Base-by-base conservation (phyloP, 2,888 invertebrate species). In the Lapara coniferarum region DNA sequence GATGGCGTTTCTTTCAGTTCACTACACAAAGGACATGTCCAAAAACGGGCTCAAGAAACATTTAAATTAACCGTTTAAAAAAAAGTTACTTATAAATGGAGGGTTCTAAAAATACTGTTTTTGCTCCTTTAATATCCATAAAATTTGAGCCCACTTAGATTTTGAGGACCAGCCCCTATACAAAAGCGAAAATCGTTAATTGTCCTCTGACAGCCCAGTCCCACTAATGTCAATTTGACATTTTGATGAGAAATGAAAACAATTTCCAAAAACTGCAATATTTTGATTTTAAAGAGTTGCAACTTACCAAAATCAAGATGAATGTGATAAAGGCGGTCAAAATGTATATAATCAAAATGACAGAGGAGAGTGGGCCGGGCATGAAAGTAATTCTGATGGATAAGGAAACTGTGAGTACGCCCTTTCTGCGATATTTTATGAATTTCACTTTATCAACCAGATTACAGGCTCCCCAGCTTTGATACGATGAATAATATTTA, bases 341-440 rank as follows among this genome's bases (percentile, higher is more conserved):
- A 88, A 95, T 97, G 86, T 99, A 99, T 88, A 96, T 99, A 73
- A 97, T 97, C 63, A 98, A 98, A 93, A 99, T 99, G 99, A 98
- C 99, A 7, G 97, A 98, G 76, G 98, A 99, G 83, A 98, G 98
- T 85, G 99, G 99, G 2, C 98, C 99, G 0, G 99, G 99, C 67
- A 99, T 99, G 99, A 99, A 99, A 95, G 97, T 99, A 57, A 95
- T 99, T 75, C 92, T 99, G 66, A 98, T 99, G 97, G 99, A 99
- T 90, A 98, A 97, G 90, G 98, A 99, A 90, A 99, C 99, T 74
- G 98, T 98, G 89, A 83, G 88, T 85, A 70, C 66, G 67, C 70
- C 68, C 69, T 68, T 44, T 16, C n/a, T 8, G 12, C 30, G 5
- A n/a, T 30, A 66, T 37, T 68, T 58, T 53, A n/a, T 16, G 16